These are phyloP conservation scores for Ploceus nigricollis DNA, from an alignment of 2,113 vertebrate genomes.

Conservation along the genomic window DNA sequence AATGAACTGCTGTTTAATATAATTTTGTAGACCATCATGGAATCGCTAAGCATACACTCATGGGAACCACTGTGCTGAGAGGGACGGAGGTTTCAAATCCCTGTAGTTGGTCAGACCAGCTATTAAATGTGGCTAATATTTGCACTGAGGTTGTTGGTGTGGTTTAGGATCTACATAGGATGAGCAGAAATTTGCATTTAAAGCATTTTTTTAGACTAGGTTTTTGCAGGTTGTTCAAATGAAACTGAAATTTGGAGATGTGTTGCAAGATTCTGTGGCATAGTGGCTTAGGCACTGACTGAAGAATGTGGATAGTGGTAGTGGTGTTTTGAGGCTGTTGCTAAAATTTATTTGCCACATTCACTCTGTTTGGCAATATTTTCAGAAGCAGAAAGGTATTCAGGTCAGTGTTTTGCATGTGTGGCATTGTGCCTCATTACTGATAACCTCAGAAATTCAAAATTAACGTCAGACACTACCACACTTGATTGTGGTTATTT, in stretches of 20 bases:
- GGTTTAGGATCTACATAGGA: neutral
- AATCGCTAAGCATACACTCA: neutral
- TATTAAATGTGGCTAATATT: neutral
- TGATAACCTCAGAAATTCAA: neutral
- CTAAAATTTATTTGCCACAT: neutral
- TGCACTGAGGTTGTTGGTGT: neutral
- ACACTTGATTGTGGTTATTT: neutral
- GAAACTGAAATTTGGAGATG: neutral
- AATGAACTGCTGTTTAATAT: neutral
- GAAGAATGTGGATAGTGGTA: neutral
- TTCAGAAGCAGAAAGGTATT: neutral
- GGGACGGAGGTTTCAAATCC: neutral
- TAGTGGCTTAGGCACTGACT: neutral
- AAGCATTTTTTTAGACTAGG: neutral
- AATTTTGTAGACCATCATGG: neutral
- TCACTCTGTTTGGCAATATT: neutral
- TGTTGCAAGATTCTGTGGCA: neutral
- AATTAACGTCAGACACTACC: neutral
- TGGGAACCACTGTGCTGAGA: neutral
- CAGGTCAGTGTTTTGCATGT: neutral
- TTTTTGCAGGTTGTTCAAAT: neutral
- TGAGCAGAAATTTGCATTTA: neutral
- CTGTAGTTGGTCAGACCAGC: neutral
- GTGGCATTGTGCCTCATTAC: fast-evolving
- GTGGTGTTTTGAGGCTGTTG: neutral